phyloP scores from a whole-genome alignment of 1,140 invertebrate species.

The Drosophila equinoxialis region DNA sequence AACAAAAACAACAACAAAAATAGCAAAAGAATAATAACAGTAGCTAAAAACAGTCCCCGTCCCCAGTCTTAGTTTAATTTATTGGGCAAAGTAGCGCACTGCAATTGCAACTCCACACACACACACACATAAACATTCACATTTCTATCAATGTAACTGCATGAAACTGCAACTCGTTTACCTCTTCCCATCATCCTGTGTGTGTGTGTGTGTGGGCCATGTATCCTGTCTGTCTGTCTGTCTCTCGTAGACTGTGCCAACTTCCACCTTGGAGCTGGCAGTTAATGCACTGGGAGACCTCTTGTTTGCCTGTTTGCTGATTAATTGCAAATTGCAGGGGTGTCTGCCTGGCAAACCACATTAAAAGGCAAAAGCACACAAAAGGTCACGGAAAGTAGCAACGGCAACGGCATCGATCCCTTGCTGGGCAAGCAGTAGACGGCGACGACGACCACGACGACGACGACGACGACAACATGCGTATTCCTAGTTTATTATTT shows the following conservation, averaged over 20 bases:
- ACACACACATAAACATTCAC: background rate
- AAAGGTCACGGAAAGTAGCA: constrained; percentile 68
- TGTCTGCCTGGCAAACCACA: constrained; percentile 74
- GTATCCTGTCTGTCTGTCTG: constrained; percentile 16
- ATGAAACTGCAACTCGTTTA: constrained; percentile 45
- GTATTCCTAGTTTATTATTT: constrained; percentile 80
- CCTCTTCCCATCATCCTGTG: constrained; percentile 21
- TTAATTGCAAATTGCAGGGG: constrained; percentile 79
- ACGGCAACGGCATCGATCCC: background rate
- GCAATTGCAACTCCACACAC: constrained; percentile 23
- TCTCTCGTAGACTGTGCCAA: constrained; percentile 17
- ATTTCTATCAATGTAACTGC: constrained; percentile 46
- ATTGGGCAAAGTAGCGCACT: constrained; percentile 35
- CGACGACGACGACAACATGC: constrained; percentile 45
- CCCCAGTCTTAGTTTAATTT: constrained; percentile 54
- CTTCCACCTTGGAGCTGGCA: constrained; percentile 40
- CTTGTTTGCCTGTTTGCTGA: constrained; percentile 68
- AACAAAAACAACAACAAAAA: constrained; percentile 6
- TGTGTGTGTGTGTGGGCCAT: background rate
- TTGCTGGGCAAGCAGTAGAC: too few species aligned
- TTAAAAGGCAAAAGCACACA: constrained; percentile 64
- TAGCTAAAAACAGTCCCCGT: constrained; percentile 7
- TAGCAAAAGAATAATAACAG: too few species aligned
- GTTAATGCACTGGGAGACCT: constrained; percentile 35
- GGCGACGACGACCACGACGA: constrained; percentile 23